A percentile compares a stretch with the other conserved stretches of the same genome.
These are phyloP conservation scores for Euglossa dilemma DNA, from an alignment of 1,140 invertebrate genomes.

Conservation along the genomic window DNA sequence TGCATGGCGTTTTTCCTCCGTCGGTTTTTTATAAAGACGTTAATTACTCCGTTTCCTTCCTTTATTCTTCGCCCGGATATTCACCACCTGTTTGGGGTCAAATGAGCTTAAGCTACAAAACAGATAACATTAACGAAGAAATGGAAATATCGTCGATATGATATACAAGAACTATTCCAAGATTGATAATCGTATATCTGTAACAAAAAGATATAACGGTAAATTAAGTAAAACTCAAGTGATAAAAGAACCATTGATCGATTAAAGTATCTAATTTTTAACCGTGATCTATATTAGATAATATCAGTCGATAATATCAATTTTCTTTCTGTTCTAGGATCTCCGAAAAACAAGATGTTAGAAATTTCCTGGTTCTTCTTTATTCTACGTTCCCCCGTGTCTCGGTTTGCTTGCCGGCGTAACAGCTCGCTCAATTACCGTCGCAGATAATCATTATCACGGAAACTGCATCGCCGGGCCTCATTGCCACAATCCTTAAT, in stretches of 20 bases:
- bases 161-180: too few relatives aligned
- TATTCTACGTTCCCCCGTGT: background rate
- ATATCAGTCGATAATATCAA: background rate
- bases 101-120: background rate
- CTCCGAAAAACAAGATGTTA: background rate
- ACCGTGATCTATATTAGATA: too few relatives aligned
- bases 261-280: too few relatives aligned
- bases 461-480: conserved; percentile 75
- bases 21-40: background rate
- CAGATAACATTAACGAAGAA: background rate
- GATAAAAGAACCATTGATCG: too few relatives aligned
- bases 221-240: too few relatives aligned
- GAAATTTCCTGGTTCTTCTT: background rate
- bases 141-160: background rate
- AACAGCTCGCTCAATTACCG: conserved; percentile 74
- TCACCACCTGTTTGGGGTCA: conserved; percentile 8
- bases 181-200: background rate
- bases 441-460: conserved; percentile 77
- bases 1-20: background rate
- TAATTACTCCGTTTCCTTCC: background rate
- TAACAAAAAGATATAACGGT: too few relatives aligned
- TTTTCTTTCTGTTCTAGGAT: background rate
- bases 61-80: background rate
- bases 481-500: conserved; percentile 79
- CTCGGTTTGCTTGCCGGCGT: conserved; percentile 18